phyloP scores from a whole-genome alignment of 2,888 invertebrate species.

The Nomada fabriciana region DNA sequence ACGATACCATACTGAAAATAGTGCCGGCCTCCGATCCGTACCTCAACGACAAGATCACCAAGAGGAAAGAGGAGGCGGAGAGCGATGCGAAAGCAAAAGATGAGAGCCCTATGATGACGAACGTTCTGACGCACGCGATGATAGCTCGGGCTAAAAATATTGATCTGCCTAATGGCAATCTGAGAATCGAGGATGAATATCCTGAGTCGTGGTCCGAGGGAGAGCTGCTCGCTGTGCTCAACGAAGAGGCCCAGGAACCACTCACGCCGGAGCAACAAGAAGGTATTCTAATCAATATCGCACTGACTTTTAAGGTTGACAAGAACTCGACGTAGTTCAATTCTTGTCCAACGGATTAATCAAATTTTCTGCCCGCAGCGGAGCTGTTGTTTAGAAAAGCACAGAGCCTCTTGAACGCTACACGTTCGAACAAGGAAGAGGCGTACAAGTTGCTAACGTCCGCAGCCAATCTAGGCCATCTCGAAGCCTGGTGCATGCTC shows the following conservation, averaged over 20 bases:
- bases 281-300: slow-evolving; percentile 84
- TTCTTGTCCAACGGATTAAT: not conserved
- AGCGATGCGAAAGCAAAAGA: slow-evolving; percentile 63
- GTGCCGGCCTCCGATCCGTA: slow-evolving; percentile 71
- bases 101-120: slow-evolving; percentile 57
- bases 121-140: slow-evolving; percentile 73
- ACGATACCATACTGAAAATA: slow-evolving; percentile 74
- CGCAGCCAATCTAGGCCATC: slow-evolving; percentile 93
- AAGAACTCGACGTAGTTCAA: not conserved
- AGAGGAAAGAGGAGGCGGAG: slow-evolving; percentile 67
- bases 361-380: slow-evolving; percentile 85
- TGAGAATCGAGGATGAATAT: slow-evolving; percentile 65
- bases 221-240: slow-evolving; percentile 79
- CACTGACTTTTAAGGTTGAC: not conserved
- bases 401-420: slow-evolving; percentile 89
- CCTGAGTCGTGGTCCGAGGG: slow-evolving; percentile 67
- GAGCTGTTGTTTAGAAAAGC: slow-evolving; percentile 91
- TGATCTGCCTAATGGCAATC: slow-evolving; percentile 59
- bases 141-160: slow-evolving; percentile 68
- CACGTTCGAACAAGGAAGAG: slow-evolving; percentile 89
- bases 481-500: slow-evolving; percentile 92
- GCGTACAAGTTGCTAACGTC: slow-evolving; percentile 91
- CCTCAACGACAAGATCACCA: slow-evolving; percentile 70
- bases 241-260: slow-evolving; percentile 85
- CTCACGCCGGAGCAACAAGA: slow-evolving; percentile 89